Evolutionary conservation across 37 sponge, comb jelly and placozoan species (phyloP).

Genomic region (Halisarca cf. caerulea): DNA sequence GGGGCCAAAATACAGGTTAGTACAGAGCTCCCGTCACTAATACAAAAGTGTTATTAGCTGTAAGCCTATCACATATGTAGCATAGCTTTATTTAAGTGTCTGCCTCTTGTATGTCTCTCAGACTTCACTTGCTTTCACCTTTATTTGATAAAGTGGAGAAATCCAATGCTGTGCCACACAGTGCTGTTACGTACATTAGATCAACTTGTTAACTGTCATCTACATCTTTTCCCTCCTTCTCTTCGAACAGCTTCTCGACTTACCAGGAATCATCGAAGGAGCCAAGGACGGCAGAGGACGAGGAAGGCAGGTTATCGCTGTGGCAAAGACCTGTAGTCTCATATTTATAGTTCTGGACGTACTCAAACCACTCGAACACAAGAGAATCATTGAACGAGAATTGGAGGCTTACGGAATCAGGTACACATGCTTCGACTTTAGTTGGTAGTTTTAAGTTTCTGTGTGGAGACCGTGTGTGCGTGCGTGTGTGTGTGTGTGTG

Average conservation of each 20-base stretch:
- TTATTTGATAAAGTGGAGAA: too few relatives aligned
- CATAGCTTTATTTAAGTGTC: too few relatives aligned
- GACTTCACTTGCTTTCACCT: too few relatives aligned
- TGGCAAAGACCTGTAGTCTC: constrained; percentile 94
- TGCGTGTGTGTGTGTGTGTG: too few relatives aligned
- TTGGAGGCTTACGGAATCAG: constrained; percentile 96
- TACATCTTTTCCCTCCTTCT: too few relatives aligned
- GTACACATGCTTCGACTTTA: not conserved
- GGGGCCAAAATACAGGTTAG: constrained; percentile 91
- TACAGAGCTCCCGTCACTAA: not conserved
- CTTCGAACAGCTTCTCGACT: constrained; percentile 90
- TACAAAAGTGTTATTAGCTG: too few relatives aligned
- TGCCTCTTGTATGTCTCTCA: too few relatives aligned
- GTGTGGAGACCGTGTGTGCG: too few relatives aligned
- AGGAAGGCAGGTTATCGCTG: constrained; percentile 96
- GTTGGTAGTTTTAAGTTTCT: not conserved
- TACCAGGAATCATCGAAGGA: constrained; percentile 99
- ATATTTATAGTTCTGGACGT: constrained; percentile 98
- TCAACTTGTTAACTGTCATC: too few relatives aligned
- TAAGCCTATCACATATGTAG: not conserved
- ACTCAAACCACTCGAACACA: constrained; percentile 94
- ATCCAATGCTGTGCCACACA: too few relatives aligned
- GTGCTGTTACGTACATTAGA: too few relatives aligned
- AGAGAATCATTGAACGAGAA: constrained; percentile 91
- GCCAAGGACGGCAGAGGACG: constrained; percentile 99